Evolutionary conservation across 2,113 vertebrate genomes (phyloP), one percentile per base, ranked within the genome.

Genomic region (Grantiella picta): DNA sequence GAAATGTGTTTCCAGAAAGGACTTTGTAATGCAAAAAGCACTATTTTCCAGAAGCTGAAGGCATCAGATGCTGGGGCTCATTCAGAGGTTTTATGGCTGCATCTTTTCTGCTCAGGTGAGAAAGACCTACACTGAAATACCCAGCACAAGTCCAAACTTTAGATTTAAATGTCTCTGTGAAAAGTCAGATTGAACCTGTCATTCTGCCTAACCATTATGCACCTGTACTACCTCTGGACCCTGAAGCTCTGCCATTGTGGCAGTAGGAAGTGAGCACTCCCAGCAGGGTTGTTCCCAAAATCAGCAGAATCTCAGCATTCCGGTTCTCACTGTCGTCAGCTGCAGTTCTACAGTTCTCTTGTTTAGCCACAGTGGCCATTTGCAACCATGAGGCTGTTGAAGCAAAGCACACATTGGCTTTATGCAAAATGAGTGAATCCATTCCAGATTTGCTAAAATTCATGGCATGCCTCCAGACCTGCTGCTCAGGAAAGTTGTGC

Each of bases 121-220:
- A 15, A 69, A 61, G 23, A 70, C 10, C 19, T 40, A 27, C 13
- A 35, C 5, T 10, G 0, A 0, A n/a, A 64, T 54, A 42, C 7
- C 22, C 19, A 49, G 7, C 11, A 44, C 27, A 27, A 35, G 36
- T 27, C n/a, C 38, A 60, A 59, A 79, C 4, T 57, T 40, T 50
- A 63, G 12, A 44, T 28, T 47, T 47, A 66, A 60, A 71, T 35
- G 4, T 23, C 17, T 40, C 23, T 40, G 3, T 47, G 53, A 77
- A 77, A 68, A 87, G 22, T 44, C 47, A 36, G 42, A 63, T 54
- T 79, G 80, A 75, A 50, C 8, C 27, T 44, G 31, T 29, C 35
- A 35, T 59, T 79, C 81, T 91, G 21, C 29, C 50, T 50, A 11
- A 29, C 56, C 23, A 4, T 70, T 49, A 28, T 19, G 15, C 22